Base-by-base conservation (phyloP, 2,797 vertebrate genomes). In the Ctenopoma kingsleyae region DNA sequence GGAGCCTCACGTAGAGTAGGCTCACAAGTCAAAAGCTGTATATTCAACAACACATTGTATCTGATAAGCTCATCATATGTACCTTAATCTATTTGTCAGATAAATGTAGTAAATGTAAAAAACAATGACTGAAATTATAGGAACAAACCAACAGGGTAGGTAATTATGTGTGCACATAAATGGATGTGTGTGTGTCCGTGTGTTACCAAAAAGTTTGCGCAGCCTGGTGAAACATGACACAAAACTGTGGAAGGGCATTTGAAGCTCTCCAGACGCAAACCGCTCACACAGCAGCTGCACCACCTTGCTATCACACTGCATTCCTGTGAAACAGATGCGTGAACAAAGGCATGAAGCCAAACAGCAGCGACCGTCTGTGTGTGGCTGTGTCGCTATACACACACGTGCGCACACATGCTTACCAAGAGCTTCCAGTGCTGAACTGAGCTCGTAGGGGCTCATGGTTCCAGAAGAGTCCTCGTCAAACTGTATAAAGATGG, bases 391-490 rank as follows among this genome's bases (percentile, higher is more conserved):
- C 68, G 48, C 52, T 49, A 44, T 66, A 48, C 71, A 50, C 58
- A 44, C 44, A 44, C 56, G 68, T 47, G 38, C 43, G 6, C 8
- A 6, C 36, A 46, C 1, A 3, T 19, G 13, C 80, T 22, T 89
- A 95, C 94, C 94, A 74, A 88, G 65, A 74, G 90, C 89, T 55
- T 93, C 75, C 58, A 95, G 86, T 2, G 92, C 91, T n/a, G 71
- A 19, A 53, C 72, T 87, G 51, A 95, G 91, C 61, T 95, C 94
- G 86, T 93, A 95, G 19, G 91, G 89, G 73, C 88, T 94, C 91
- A 95, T 95, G n/a, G 89, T 91, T 52, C 94, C 93, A 52, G 94
- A 93, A 1, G 93, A 94, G 71, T 95, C 94, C 60, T 89, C 87
- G 38, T 95, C 94, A 23, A 89, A 94, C 80, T 92, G 66, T 22